Evolutionary conservation across 2,888 invertebrate genomes (phyloP), one percentile per base, ranked within the genome.

Genomic region (Tortrix viridana): DNA sequence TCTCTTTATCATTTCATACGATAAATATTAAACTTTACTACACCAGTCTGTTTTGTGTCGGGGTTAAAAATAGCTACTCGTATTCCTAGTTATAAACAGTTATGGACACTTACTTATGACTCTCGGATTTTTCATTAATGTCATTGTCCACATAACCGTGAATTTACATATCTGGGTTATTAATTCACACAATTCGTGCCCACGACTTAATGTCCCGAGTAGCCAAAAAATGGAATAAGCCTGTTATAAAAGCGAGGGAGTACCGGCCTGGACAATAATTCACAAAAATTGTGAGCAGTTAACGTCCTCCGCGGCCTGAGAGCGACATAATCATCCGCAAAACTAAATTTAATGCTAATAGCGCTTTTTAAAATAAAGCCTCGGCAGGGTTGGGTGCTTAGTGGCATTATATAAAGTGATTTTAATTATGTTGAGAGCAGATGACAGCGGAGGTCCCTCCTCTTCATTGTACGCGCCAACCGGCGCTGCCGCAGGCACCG

Each of bases 351-450:
- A 91, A 91, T 89, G 90, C 88, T 89, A 89, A 89, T 89, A 88
- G 89, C 89, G 86, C 87, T 90, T 89, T 87, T 88, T 88, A 86
- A 90, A 90, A 90, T 89, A 88, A 89, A 90, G 85, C 84, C 85
- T 79, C 79, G 67, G 78, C 84, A 78, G 87, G 87, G 88, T 84
- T 80, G 88, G 86, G 76, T 80, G 85, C 86, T 86, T 85, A 85
- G 87, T 88, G 86, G 88, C 87, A 86, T 89, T 90, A 91, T 91
- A 90, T 91, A 88, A 90, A 90, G 85, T 88, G 86, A 89, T 92
- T 92, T 91, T 92, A 92, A 92, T 92, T 92, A 92, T 91, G 92
- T 91, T 92, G 86, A 86, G 87, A 88, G 90, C 92, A 92, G 92
- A 92, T 91, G 92, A 90, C 92, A 86, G 78, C 69, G 75, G 73